Evolutionary conservation across 2,797 vertebrate genomes (phyloP), one percentile per base, ranked within the genome.

Genomic region (Labeo calbasu): DNA sequence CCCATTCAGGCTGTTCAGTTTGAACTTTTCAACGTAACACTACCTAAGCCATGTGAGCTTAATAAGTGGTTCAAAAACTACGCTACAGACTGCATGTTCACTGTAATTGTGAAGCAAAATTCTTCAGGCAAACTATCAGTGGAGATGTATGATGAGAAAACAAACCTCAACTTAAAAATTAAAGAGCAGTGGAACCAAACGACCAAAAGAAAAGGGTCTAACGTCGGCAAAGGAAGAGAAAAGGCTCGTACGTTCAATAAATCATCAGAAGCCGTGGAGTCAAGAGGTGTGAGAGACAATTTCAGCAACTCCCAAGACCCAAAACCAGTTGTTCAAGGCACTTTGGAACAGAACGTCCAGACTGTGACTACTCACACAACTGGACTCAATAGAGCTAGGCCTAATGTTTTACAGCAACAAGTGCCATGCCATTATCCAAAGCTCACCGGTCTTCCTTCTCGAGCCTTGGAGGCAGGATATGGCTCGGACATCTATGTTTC

Each of bases 1-100:
- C 97, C 97, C 63, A 95, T 96, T 91, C 96, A 96, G 82, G 96
- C 96, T 48, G 63, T 99, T 86, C 95, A 91, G 61, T 96, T 97
- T 71, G 95, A 92, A 2, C 92, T 99, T 51, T 95, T 94, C 23
- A 91, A 95, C 80, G 68, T 96, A 55, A 92, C 94, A 28, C 53
- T 82, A 55, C 86, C 92, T 1, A 86, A 95, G 79, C 91, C 96
- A 1, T 50, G 89, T 83, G 94, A 97, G 84, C 89, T 96, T 71
- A 92, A 93, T 66, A 1, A 21, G 0, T 98, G 96, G 97, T 99
- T 99, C 94, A 92, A 94, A 85, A 89, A 95, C 53, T 51, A 85
- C 4, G 89, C 94, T 32, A 80, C 94, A 72, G 93, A 93, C 76
- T 90, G 85, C 73, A 88, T 77, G 28, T 90, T 97, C 71, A 96